A percentile compares a stretch with the other conserved stretches of the same genome.
phyloP scores from a whole-genome alignment of 2,797 vertebrate species.

The Spondyliosoma cantharus region DNA sequence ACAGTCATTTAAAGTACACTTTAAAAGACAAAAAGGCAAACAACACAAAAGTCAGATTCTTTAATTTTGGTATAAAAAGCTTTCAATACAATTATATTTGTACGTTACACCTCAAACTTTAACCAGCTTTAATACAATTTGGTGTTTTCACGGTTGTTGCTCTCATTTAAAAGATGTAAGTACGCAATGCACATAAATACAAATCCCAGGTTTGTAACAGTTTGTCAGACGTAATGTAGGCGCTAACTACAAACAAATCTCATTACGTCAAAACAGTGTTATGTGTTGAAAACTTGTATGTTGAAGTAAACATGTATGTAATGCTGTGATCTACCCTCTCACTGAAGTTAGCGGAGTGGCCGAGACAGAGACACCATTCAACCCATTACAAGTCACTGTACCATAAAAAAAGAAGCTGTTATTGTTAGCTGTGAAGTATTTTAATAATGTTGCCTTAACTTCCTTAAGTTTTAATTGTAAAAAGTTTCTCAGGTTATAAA shows the following conservation, averaged over 20 bases:
- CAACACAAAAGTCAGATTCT: conserved; percentile 1
- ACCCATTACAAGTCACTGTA: too few species aligned
- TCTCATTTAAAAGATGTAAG: too few species aligned
- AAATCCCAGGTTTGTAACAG: too few species aligned
- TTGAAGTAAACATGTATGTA: too few species aligned
- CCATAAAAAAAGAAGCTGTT: not conserved
- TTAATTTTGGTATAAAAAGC: conserved; percentile 8
- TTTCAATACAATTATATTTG: not conserved
- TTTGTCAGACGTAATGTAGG: too few species aligned
- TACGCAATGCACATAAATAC: too few species aligned
- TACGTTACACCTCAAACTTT: not conserved
- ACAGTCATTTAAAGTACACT: not conserved
- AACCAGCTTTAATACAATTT: conserved; percentile 6
- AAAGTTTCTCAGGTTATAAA: not conserved
- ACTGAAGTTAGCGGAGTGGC: too few species aligned
- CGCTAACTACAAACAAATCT: too few species aligned
- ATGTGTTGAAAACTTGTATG: too few species aligned
- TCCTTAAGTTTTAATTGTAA: not conserved
- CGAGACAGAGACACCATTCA: too few species aligned
- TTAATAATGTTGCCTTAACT: not conserved
- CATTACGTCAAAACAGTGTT: too few species aligned
- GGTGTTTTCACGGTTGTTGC: not conserved
- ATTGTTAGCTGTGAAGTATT: not conserved
- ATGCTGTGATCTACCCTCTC: too few species aligned
- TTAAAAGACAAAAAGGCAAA: conserved; percentile 11